Base-by-base conservation (phyloP, 37 sponge, comb jelly and placozoan species). In the Spongia lamella region DNA sequence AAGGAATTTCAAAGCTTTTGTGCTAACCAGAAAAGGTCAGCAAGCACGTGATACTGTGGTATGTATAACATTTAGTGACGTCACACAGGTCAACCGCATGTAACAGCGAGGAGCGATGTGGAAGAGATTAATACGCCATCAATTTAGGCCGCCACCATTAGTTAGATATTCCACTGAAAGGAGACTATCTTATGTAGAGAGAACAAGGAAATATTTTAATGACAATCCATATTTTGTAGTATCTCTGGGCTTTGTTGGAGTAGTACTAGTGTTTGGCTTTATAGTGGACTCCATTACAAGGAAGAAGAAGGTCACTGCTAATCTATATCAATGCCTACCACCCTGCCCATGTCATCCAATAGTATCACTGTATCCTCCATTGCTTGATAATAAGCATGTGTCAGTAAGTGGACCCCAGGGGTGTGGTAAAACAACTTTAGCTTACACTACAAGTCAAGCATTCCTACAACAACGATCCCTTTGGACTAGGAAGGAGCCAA, bases 371-470 rank as follows among this genome's bases (percentile, higher is more conserved):
- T 43, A 43, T 9, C 9, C 47, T 43, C 47, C 47, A 9, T 43
- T 43, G 9, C 70, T 29, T 47, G 15, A 43, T 9, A 43, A 43
- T 5, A 43, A 9, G 9, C 47, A 43, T n/a, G 63, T 86, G 20
- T 61, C 74, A 19, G 19, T 89, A 1, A 71, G 76, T 53, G 93
- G 93, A 0, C 76, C 83, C 1, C 17, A 66, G 14, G 89, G 88
- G 9, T 55, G 70, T 74, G 93, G 93, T 1, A 92, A 92, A 62
- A 92, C 90, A 9, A 79, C 84, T 53, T 34, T 92, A 43, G 70
- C 68, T 3, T 33, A 43, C 27, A 90, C 88, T 63, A 84, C 56
- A 57, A 73, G 53, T 26, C 34, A 68, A 22, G 34, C 75, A 14
- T 87, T 80, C 39, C 21, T 35, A 14, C 6, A 32, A 19, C 40